phyloP scores from a whole-genome alignment of 2,113 vertebrate genomes.

The Mustela nigripes region DNA sequence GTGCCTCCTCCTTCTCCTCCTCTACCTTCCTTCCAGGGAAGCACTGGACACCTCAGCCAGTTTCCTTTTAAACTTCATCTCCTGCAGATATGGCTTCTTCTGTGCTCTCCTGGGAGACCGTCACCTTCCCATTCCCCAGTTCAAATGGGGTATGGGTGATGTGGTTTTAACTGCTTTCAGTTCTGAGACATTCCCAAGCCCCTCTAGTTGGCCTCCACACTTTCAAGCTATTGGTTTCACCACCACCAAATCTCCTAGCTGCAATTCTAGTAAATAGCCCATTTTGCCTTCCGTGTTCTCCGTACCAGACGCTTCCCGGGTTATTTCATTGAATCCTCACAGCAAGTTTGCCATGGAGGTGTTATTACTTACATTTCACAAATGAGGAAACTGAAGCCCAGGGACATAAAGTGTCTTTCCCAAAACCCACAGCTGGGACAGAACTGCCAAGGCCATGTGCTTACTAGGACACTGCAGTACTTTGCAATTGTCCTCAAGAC shows the following conservation, averaged over 20 bases:
- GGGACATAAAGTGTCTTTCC: not conserved
- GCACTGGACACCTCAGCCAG: not conserved
- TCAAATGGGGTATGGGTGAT: not conserved
- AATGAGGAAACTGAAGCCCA: not conserved
- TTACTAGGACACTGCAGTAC: not conserved
- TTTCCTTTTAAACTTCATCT: not conserved
- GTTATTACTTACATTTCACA: not conserved
- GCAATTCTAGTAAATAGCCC: not conserved
- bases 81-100: not conserved
- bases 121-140: not conserved
- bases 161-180: not conserved
- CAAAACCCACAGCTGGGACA: not conserved
- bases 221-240: not conserved
- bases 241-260: not conserved
- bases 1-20: not conserved
- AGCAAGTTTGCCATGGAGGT: not conserved
- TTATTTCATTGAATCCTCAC: not conserved
- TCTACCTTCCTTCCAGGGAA: not conserved
- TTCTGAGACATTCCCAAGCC: not conserved
- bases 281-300: not conserved
- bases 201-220: not conserved
- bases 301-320: rapidly evolving
- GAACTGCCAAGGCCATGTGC: rapidly evolving
- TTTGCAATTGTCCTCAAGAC: not conserved
- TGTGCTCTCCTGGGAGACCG: not conserved